Evolutionary conservation across 2,888 invertebrate genomes (phyloP).

Genomic region (Teleiodes luculella): DNA sequence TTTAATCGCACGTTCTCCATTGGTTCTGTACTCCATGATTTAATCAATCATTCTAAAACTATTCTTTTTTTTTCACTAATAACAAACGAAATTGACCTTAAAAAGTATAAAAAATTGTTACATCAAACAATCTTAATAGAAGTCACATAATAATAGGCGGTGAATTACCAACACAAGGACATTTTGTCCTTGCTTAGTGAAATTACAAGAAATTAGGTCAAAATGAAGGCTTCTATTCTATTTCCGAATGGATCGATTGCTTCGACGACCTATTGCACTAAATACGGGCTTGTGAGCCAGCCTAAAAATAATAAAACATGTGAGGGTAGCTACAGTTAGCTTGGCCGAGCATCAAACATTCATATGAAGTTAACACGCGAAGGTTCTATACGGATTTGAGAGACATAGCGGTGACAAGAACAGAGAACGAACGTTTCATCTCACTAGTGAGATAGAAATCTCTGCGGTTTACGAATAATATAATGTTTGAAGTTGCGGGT

Average conservation of each 20-base stretch:
- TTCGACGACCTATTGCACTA: constrained; percentile 56
- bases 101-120: not conserved
- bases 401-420: constrained; percentile 19
- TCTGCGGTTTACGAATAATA: no score
- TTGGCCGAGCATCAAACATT: constrained; percentile 55
- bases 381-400: constrained; percentile 24
- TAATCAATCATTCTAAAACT: no score
- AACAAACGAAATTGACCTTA: no score
- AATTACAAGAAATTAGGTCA: constrained; percentile 17
- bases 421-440: no score
- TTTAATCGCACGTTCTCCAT: no score
- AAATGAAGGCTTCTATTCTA: constrained; percentile 27
- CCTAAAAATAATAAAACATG: constrained; percentile 71
- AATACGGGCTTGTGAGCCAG: constrained; percentile 43
- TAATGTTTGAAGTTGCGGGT: no score
- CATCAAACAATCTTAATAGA: not conserved
- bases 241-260: constrained; percentile 42
- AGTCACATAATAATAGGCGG: not conserved
- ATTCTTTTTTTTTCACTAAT: no score
- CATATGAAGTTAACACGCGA: constrained; percentile 52
- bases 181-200: not conserved
- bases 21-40: no score
- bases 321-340: constrained; percentile 29
- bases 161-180: not conserved
- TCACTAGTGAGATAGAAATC: no score